Conservation (phyloP, 2,797 vertebrate species). For the Hozukius guyotensis region DNA sequence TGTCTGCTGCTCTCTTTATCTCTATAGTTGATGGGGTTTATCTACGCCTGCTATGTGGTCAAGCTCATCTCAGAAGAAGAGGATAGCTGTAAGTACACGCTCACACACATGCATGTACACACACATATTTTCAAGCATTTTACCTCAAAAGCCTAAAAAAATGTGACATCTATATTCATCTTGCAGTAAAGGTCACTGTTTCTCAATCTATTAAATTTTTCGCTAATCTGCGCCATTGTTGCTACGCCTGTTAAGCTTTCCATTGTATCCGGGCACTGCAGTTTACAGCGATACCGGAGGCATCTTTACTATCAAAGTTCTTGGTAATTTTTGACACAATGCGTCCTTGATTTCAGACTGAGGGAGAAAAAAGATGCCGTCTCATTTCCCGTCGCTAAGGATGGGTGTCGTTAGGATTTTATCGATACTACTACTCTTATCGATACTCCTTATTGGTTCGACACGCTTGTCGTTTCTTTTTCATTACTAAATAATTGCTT, state of each 20-base stretch:
- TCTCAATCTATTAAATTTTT: neutral
- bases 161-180: neutral
- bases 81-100: slow-evolving; percentile 96
- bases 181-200: neutral
- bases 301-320: too few species aligned
- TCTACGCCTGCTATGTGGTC: slow-evolving; percentile 99
- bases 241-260: neutral
- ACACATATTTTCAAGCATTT: neutral
- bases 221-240: neutral
- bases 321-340: too few species aligned
- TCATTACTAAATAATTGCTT: too few species aligned
- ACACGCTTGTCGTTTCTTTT: accelerated
- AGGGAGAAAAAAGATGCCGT: accelerated
- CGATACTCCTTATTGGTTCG: too few species aligned
- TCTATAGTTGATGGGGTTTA: slow-evolving; percentile 94
- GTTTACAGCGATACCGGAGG: neutral
- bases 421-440: too few species aligned
- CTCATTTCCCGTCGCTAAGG: too few species aligned
- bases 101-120: slow-evolving; percentile 1
- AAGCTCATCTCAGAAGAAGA: slow-evolving; percentile 99
- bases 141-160: neutral
- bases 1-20: slow-evolving; percentile 52
- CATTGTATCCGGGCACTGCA: neutral
- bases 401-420: too few species aligned
- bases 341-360: too few species aligned